These are phyloP conservation scores for Hirudo medicinalis DNA, from an alignment of 1,140 invertebrate species.

Conservation along the genomic window DNA sequence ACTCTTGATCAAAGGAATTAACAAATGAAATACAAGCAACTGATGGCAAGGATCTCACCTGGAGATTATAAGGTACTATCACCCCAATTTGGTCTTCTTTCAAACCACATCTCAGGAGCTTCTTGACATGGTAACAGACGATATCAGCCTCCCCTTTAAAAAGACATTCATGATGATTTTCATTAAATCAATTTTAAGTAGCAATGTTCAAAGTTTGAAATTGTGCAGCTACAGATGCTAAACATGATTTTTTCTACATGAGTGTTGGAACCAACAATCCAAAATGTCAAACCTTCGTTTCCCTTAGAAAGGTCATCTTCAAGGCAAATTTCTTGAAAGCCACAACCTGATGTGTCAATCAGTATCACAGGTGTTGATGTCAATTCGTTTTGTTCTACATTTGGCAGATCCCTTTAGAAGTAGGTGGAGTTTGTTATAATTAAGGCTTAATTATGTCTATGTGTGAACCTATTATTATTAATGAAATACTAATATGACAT, in stretches of 20 bases:
- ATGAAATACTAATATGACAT: no score
- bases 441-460: no score
- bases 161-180: no score
- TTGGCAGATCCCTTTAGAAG: conserved; percentile 38
- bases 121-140: conserved; percentile 43
- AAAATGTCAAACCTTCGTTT: conserved; percentile 41
- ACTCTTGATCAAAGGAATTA: not conserved
- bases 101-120: conserved; percentile 43
- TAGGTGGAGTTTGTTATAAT: not conserved
- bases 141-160: conserved; percentile 46
- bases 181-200: no score
- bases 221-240: no score
- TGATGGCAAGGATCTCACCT: conserved; percentile 34
- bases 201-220: no score
- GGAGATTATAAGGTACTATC: conserved; percentile 51
- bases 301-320: conserved; percentile 46
- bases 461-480: no score
- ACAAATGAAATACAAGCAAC: not conserved
- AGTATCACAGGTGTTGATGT: conserved; percentile 43
- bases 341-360: conserved; percentile 49
- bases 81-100: conserved; percentile 46
- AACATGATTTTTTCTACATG: no score
- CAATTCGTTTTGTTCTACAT: conserved; percentile 38
- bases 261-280: no score
- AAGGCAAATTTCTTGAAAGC: conserved; percentile 43